These are phyloP conservation scores for Caenorhabditis sp. DNA, from an alignment of 2,888 invertebrate species.

Conservation along the genomic window DNA sequence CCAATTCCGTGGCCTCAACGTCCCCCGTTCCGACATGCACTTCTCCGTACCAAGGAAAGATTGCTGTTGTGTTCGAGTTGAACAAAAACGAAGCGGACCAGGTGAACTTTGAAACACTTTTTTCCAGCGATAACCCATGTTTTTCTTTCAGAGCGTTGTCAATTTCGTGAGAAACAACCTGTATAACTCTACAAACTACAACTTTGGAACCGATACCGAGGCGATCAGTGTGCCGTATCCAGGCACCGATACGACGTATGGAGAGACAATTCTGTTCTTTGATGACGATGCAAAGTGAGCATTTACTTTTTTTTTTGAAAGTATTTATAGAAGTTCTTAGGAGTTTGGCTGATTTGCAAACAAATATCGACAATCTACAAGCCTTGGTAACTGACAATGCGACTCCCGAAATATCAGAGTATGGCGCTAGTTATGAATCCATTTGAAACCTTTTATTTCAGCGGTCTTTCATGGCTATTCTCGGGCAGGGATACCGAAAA, in stretches of 20 bases:
- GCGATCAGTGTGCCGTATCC: constrained; percentile 35
- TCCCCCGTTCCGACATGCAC: constrained; percentile 1
- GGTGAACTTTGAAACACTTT: too few species aligned
- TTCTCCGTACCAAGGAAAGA: constrained; percentile 26
- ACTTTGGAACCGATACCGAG: constrained; percentile 11
- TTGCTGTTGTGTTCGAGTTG: constrained; percentile 27
- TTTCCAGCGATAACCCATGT: too few species aligned
- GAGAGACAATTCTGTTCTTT: neutral
- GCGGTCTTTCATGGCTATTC: constrained; percentile 19
- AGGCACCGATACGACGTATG: constrained; percentile 6
- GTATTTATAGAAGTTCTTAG: constrained; percentile 1
- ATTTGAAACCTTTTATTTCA: neutral
- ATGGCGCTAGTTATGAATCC: neutral
- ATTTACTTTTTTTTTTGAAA: neutral
- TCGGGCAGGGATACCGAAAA: neutral
- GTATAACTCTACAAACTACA: constrained; percentile 22
- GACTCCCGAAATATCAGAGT: constrained; percentile 9
- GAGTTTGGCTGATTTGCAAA: constrained; percentile 7
- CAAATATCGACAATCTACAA: constrained; percentile 1
- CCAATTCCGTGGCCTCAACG: neutral
- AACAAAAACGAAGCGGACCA: neutral
- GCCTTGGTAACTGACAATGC: neutral
- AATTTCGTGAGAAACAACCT: constrained; percentile 13
- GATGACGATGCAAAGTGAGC: constrained; percentile 23
- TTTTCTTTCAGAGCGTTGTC: constrained; percentile 1